Percentiles rank a stretch among this genome's conserved stretches.
These are phyloP conservation scores for Pardalotus punctatus DNA, from an alignment of 2,113 vertebrate genomes.

Conservation along the genomic window DNA sequence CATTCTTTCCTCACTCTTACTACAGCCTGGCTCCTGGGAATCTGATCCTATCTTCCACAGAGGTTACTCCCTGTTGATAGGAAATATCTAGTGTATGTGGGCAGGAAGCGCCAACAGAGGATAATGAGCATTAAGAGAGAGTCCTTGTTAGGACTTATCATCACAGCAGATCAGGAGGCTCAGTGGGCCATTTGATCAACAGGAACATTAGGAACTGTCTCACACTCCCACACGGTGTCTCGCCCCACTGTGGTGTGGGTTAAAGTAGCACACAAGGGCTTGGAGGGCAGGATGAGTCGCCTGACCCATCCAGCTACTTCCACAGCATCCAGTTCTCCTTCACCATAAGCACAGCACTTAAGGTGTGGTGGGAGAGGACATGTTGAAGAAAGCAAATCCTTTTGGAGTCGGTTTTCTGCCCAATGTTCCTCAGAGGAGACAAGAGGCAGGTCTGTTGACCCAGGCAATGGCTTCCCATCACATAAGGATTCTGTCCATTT, in stretches of 20 bases:
- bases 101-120: neutral
- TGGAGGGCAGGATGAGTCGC: neutral
- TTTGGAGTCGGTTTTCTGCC: neutral
- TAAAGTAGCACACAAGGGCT: neutral
- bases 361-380: neutral
- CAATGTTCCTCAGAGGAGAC: neutral
- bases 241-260: neutral
- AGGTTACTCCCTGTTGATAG: constrained; percentile 61
- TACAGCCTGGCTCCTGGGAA: constrained; percentile 45
- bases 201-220: constrained; percentile 41
- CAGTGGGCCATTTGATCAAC: constrained; percentile 27
- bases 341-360: neutral
- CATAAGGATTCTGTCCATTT: neutral
- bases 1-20: constrained; percentile 53
- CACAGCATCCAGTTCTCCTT: neutral
- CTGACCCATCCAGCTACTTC: neutral
- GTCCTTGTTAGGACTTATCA: constrained; percentile 35
- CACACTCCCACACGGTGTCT: constrained; percentile 6
- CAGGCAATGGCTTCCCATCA: neutral
- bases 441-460: neutral
- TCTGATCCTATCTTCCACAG: constrained; percentile 56
- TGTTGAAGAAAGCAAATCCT: neutral
- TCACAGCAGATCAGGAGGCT: constrained; percentile 18
- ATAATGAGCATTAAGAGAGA: constrained; percentile 52
- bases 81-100: constrained; percentile 35